Percentiles rank a stretch among this genome's conserved stretches.
Conservation (phyloP, 2,888 invertebrate species). For the Elysia crispata region DNA sequence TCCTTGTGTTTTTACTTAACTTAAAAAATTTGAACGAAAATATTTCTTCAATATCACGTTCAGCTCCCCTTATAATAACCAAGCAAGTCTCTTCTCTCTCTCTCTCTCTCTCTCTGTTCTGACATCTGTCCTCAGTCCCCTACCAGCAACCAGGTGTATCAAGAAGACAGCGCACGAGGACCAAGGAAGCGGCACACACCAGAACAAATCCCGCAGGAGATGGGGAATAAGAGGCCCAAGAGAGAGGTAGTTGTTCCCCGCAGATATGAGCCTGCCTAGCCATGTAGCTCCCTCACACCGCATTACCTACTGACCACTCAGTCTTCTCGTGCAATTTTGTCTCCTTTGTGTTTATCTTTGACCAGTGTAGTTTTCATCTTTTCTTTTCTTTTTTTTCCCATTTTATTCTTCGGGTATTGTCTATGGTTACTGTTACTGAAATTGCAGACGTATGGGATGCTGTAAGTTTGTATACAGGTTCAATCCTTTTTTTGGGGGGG, state of each 20-base stretch:
- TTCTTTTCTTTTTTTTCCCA: not conserved
- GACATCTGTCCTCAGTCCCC: conserved; percentile 39
- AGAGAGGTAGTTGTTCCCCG: conserved; percentile 71
- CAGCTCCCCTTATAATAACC: no score
- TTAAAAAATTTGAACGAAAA: no score
- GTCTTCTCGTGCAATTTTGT: not conserved
- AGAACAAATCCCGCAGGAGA: not conserved
- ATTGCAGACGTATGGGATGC: not conserved
- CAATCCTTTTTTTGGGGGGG: no score
- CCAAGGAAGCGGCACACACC: conserved; percentile 30
- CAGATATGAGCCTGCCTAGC: conserved; percentile 61
- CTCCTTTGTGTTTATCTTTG: not conserved
- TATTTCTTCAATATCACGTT: no score
- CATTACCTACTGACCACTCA: not conserved
- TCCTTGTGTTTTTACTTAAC: no score
- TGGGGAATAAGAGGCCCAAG: conserved; percentile 57
- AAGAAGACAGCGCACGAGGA: conserved; percentile 2
- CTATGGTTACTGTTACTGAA: not conserved
- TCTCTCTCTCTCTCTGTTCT: not conserved
- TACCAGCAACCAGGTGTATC: conserved; percentile 28
- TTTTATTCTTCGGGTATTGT: not conserved
- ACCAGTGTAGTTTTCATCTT: not conserved
- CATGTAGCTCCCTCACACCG: not conserved
- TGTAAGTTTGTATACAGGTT: no score
- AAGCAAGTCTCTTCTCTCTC: no score